These are phyloP conservation scores for Pectinophora gossypiella DNA, from an alignment of 1,140 invertebrate genomes.

Conservation along the genomic window DNA sequence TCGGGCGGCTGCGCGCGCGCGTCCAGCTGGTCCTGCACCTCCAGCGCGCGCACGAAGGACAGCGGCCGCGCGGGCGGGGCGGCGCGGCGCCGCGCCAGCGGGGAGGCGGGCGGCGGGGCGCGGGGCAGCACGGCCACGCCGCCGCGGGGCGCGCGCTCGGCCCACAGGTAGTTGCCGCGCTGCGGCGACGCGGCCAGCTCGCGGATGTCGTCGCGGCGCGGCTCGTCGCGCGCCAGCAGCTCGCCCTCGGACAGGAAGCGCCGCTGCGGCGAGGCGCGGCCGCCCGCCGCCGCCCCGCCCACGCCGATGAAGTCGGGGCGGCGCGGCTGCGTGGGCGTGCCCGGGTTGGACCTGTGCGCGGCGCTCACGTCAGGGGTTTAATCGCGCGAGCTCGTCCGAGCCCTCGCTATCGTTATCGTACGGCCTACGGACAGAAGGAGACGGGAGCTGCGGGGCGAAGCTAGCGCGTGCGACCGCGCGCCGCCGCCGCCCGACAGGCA, in stretches of 20 bases:
- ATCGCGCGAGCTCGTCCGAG: slow-evolving; percentile 70
- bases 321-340: slow-evolving; percentile 90
- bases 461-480: slow-evolving; percentile 48
- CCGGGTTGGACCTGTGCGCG: slow-evolving; percentile 87
- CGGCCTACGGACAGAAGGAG: slow-evolving; percentile 73
- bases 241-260: slow-evolving; percentile 91
- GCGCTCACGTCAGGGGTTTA: slow-evolving; percentile 71
- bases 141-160: slow-evolving; percentile 45
- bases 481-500: slow-evolving; percentile 39
- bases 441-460: slow-evolving; percentile 69
- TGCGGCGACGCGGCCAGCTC: slow-evolving; percentile 90
- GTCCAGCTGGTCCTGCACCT: slow-evolving; percentile 92
- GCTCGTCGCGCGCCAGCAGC: slow-evolving; percentile 82
- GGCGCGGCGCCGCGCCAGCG: slow-evolving; percentile 81
- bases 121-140: slow-evolving; percentile 38
- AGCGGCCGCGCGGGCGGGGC: slow-evolving; percentile 86
- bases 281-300: slow-evolving; percentile 69
- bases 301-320: slow-evolving; percentile 91
- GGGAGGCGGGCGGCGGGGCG: slow-evolving; percentile 39
- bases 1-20: slow-evolving; percentile 74
- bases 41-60: slow-evolving; percentile 93
- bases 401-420: slow-evolving; percentile 70
- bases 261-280: slow-evolving; percentile 80
- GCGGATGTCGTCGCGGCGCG: slow-evolving; percentile 78
- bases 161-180: slow-evolving; percentile 88